Percentiles rank a stretch among this genome's conserved stretches.
phyloP scores from a whole-genome alignment of 2,113 vertebrate species.

The Callocephalon fimbriatum region DNA sequence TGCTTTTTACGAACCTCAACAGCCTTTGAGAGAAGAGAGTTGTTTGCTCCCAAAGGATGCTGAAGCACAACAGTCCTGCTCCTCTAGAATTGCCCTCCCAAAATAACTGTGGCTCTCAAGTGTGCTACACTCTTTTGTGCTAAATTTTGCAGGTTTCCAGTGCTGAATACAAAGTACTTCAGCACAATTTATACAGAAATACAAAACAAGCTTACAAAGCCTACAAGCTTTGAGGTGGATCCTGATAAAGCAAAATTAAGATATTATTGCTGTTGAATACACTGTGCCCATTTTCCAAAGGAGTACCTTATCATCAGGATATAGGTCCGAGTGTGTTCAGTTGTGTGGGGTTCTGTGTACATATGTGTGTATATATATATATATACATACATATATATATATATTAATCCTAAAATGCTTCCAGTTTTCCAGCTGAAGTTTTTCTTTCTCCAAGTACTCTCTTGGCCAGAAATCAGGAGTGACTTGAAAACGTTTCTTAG shows the following conservation, averaged over 20 bases:
- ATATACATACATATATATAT: too few relatives aligned
- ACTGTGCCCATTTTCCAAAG: not conserved
- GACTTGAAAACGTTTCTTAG: not conserved
- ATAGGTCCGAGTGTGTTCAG: fast-evolving
- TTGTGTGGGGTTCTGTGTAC: not conserved
- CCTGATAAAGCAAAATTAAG: not conserved
- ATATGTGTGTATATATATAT: fast-evolving
- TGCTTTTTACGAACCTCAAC: not conserved
- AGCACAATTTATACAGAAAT: not conserved
- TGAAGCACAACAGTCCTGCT: not conserved
- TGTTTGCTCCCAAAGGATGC: not conserved
- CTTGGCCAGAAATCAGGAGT: not conserved
- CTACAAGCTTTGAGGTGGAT: not conserved
- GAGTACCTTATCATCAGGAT: not conserved
- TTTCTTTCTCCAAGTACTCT: not conserved
- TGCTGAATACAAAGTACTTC: not conserved
- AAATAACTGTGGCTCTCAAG: not conserved
- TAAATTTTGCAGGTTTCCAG: not conserved
- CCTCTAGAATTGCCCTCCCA: not conserved
- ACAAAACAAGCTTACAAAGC: not conserved
- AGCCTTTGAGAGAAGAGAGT: not conserved
- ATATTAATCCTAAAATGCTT: not conserved
- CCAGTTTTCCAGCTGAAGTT: not conserved
- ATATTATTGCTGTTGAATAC: not conserved
- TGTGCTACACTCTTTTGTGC: not conserved